Conservation (phyloP, 2,113 vertebrate species). For the Heloderma charlesbogerti region DNA sequence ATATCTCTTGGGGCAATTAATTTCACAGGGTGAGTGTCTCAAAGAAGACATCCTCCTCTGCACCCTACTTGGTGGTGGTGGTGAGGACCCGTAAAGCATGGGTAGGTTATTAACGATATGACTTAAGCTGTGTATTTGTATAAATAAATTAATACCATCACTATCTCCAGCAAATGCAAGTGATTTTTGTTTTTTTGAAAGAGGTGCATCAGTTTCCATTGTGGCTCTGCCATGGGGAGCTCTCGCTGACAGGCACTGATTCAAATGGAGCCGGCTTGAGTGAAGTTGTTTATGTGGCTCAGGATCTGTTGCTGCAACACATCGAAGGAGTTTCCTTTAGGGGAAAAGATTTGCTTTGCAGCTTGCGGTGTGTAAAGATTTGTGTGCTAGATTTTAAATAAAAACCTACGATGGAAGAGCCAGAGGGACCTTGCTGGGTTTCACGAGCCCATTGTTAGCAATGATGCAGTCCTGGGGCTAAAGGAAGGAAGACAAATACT, state of each 20-base stretch:
- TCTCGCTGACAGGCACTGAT: conserved; percentile 56
- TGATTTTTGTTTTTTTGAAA: conserved; percentile 38
- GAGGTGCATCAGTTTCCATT: conserved; percentile 56
- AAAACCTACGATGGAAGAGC: conserved; percentile 33
- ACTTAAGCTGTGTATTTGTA: conserved; percentile 74
- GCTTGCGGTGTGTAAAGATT: conserved; percentile 30
- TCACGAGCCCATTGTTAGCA: conserved; percentile 28
- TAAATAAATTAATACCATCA: conserved; percentile 77
- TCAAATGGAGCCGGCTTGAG: conserved; percentile 33
- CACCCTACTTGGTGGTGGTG: conserved; percentile 6
- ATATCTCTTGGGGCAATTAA: background rate
- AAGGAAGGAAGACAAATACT: background rate
- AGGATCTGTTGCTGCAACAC: conserved; percentile 46
- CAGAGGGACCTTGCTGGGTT: conserved; percentile 11
- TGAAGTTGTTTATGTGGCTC: conserved; percentile 56
- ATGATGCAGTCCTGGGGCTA: background rate
- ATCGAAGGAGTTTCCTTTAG: conserved; percentile 37
- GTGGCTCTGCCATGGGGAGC: conserved; percentile 43
- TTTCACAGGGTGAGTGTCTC: background rate
- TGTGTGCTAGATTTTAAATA: conserved; percentile 47
- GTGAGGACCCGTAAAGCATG: conserved; percentile 71
- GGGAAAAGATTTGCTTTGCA: conserved; percentile 54
- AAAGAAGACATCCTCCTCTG: background rate
- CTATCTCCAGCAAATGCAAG: conserved; percentile 64
- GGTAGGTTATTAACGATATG: conserved; percentile 72